phyloP scores from a whole-genome alignment of 2,888 invertebrate genomes.

The Epistrophella euchroma region DNA sequence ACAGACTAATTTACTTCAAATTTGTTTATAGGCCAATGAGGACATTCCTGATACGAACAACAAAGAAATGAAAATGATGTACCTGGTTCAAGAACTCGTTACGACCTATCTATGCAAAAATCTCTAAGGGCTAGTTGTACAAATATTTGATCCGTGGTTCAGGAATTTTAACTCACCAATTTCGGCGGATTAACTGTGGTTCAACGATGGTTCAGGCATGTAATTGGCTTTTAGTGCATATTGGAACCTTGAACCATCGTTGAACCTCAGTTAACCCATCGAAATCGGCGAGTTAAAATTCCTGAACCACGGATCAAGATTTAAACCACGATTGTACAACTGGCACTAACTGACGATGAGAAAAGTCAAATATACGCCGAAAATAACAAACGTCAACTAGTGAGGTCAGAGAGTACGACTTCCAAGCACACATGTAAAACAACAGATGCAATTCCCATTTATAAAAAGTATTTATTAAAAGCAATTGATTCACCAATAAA shows the following conservation, averaged over 20 bases:
- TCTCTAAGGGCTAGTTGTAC: too few relatives aligned
- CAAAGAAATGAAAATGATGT: conserved; percentile 77
- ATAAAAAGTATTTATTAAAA: conserved; percentile 84
- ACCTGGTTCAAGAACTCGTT: conserved; percentile 82
- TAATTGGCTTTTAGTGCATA: too few relatives aligned
- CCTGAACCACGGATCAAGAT: too few relatives aligned
- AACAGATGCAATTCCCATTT: conserved; percentile 83
- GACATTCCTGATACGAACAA: conserved; percentile 37
- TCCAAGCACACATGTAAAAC: conserved; percentile 71
- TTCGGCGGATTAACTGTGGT: too few relatives aligned
- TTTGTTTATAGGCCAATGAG: conserved; percentile 4
- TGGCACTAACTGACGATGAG: conserved; percentile 84
- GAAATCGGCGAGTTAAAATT: too few relatives aligned
- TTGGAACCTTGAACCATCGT: too few relatives aligned
- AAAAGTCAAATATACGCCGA: conserved; percentile 83
- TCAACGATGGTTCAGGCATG: too few relatives aligned
- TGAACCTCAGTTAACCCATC: too few relatives aligned
- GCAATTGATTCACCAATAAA: too few relatives aligned
- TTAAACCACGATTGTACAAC: too few relatives aligned
- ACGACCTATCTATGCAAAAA: conserved; percentile 83
- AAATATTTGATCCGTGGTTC: too few relatives aligned
- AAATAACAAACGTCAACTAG: conserved; percentile 79
- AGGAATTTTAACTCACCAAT: too few relatives aligned
- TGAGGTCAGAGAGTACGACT: conserved; percentile 48
- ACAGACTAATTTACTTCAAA: not conserved